Base-by-base conservation (phyloP, 2,888 invertebrate genomes). In the Keiferia lycopersicella region DNA sequence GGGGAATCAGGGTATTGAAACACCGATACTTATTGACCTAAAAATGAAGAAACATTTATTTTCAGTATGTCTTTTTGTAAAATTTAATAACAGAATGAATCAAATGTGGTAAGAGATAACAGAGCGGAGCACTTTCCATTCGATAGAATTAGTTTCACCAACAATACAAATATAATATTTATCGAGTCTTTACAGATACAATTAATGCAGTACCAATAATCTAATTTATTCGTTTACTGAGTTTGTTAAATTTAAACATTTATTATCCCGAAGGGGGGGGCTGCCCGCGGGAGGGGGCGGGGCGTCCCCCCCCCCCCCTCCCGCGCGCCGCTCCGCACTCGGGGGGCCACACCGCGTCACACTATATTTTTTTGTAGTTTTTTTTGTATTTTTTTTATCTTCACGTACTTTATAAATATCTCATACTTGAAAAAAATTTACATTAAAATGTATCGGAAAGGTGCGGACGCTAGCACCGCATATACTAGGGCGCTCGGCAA, bases 1-100 rank as follows among this genome's bases (percentile, higher is more conserved):
- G 16, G 18, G 18, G 48, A 7, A 50, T 1, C n/a, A 10, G 16
- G n/a, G 68, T 91, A 92, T 91, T 92, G 80, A 92, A 92, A 92
- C 89, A 91, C 89, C 73, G 82, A 88, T 91, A 81, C 89, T 93
- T 93, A 92, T 93, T 93, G 93, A 94, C 93, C 94, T 93, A 93
- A 93, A 94, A 93, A 94, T 94, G 94, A 94, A 93, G 93, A 94
- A 94, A 94, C 94, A 94, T 94, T 94, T 94, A 94, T 94, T 94
- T 93, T 91, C 92, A 87, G 92, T 91, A 92, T 93, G 93, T 93
- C 93, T 94, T 93, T 65, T 93, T 93, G 93, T 94, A 91, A 90
- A 92, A 90, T 92, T 91, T 84, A 86, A 85, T 89, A 92, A 92
- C 92, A 92, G 92, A 92, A 92, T 89, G 85, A 91, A 85, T 91